Percentiles rank a stretch among this genome's conserved stretches.
These are phyloP conservation scores for Bothrops alternatus DNA, from an alignment of 2,797 vertebrate genomes.

Conservation along the genomic window DNA sequence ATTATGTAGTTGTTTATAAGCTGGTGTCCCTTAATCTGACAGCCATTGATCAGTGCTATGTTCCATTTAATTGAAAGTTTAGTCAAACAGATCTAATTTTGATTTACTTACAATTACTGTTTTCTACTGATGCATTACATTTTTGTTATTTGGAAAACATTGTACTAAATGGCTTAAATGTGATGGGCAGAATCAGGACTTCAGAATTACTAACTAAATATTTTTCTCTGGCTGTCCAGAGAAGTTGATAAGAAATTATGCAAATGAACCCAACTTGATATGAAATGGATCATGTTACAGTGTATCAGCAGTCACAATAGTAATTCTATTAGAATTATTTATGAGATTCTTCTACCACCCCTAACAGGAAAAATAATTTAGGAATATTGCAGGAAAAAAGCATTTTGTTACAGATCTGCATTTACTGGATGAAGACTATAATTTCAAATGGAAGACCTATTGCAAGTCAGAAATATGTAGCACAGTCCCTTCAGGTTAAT, in stretches of 20 bases:
- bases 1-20: slow-evolving; percentile 18
- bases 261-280: neutral
- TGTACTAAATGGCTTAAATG: slow-evolving; percentile 33
- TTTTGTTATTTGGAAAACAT: slow-evolving; percentile 24
- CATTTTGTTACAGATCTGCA: neutral
- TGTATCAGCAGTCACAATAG: neutral
- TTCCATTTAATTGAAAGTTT: slow-evolving; percentile 46
- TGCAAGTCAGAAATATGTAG: neutral
- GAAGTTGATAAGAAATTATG: slow-evolving; percentile 22
- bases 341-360: neutral
- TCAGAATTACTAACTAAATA: slow-evolving; percentile 15
- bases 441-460: neutral
- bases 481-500: neutral
- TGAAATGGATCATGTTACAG: neutral
- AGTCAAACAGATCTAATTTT: slow-evolving; percentile 26
- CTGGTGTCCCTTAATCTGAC: slow-evolving; percentile 8
- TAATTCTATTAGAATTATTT: neutral
- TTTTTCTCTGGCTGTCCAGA: neutral
- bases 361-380: neutral
- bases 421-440: neutral
- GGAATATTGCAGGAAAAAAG: neutral
- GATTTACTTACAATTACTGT: slow-evolving; percentile 27
- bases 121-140: slow-evolving; percentile 44
- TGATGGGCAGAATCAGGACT: slow-evolving; percentile 17
- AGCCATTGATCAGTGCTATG: slow-evolving; percentile 20